phyloP scores from a whole-genome alignment of 2,113 vertebrate genomes.

The Anarrhichthys ocellatus region DNA sequence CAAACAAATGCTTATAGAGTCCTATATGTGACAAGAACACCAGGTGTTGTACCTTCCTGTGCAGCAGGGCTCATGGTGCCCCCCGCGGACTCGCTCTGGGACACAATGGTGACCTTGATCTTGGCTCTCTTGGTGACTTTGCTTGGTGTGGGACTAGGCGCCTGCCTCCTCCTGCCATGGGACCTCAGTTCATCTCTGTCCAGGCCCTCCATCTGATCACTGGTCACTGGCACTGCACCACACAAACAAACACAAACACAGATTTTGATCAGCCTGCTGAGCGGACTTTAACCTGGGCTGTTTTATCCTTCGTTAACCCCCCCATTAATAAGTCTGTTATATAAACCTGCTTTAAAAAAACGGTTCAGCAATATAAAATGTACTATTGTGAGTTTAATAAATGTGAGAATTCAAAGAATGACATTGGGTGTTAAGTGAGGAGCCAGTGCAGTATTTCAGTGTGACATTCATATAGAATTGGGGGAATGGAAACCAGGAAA shows the following conservation, averaged over 20 bases:
- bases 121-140: conserved; percentile 95
- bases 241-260: conserved; percentile 11
- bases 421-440: neutral
- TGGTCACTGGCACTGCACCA: conserved; percentile 87
- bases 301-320: neutral
- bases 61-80: conserved; percentile 68
- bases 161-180: conserved; percentile 91
- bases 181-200: conserved; percentile 87
- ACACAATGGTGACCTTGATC: conserved; percentile 97
- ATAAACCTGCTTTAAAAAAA: neutral
- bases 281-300: neutral
- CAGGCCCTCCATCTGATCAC: conserved; percentile 87
- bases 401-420: conserved; percentile 3
- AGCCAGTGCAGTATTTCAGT: neutral
- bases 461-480: conserved; percentile 6
- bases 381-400: neutral
- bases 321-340: neutral
- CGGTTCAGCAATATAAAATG: neutral
- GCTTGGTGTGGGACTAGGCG: conserved; percentile 87
- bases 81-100: conserved; percentile 88
- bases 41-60: conserved; percentile 86
- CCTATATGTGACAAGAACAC: neutral
- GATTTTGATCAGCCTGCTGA: neutral
- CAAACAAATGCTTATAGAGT: neutral
- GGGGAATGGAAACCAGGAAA: conserved; percentile 45